Base-by-base conservation (phyloP, 2,797 vertebrate genomes). In the Myotis vivesi region DNA sequence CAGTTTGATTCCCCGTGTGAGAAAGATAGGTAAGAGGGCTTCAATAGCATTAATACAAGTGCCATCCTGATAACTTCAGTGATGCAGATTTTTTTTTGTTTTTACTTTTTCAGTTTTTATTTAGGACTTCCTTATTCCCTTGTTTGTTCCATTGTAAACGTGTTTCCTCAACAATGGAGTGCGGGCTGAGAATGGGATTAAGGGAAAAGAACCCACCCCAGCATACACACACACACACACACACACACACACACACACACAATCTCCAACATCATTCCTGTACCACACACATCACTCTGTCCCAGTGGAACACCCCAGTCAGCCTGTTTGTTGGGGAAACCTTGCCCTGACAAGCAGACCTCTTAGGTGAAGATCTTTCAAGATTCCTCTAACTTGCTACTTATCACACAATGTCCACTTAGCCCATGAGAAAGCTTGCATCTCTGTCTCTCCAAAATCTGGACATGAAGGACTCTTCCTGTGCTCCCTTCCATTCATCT, bases 371-470 rank as follows among this genome's bases (percentile, higher is more conserved):
- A 90, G n/a, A 28, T 25, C 33, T 93, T 76, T 13, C 71, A 91
- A 87, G 30, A 71, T 16, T 71, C 16, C 69, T 68, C 33, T 72
- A 81, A 89, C 12, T 66, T 68, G 8, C 22, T 75, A n/a, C 44
- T 89, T 80, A 46, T 6, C 22, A 36, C 7, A 10, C 8, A 17
- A 3, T 81, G 22, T 44, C 28, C 11, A 79, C 11, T 71, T 57
- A 59, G 17, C 11, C 44, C 16, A n/a, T 17, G 17, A 84, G 30
- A 91, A 89, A 80, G 0, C 12, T 16, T 64, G 30, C 2, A 36
- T 3, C 41, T 87, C 83, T 87, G n/a, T 36, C 28, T 72, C 83
- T 84, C 59, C 66, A 92, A 80, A 92, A 53, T 89, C 75, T 84
- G 36, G 28, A 25, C 41, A 0, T 49, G 38, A 9, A 62, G 5